These are phyloP conservation scores for Agrochola lota DNA, from an alignment of 2,888 invertebrate species.

Conservation along the genomic window DNA sequence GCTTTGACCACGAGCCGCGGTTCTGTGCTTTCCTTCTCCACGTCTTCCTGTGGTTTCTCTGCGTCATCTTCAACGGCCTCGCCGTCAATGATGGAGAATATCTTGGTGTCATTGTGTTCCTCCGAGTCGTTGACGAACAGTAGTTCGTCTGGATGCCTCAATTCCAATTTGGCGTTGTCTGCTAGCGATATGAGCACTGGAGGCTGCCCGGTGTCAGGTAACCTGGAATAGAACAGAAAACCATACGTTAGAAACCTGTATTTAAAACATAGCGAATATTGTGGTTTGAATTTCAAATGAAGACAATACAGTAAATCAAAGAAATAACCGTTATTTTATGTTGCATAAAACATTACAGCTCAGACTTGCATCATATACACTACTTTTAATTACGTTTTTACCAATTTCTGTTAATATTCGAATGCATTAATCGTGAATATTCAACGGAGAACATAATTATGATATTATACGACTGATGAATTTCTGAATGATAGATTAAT, in stretches of 20 bases:
- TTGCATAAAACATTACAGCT: slow-evolving; percentile 20
- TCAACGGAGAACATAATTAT: slow-evolving; percentile 26
- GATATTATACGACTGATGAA: too few relatives aligned
- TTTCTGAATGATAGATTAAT: too few relatives aligned
- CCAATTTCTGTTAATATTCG: slow-evolving; percentile 20
- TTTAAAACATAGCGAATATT: too few relatives aligned
- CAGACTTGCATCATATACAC: slow-evolving; percentile 23
- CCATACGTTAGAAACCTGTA: not conserved
- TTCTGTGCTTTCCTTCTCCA: slow-evolving; percentile 81
- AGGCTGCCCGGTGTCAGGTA: slow-evolving; percentile 92
- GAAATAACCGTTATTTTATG: not conserved
- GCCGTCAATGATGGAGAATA: slow-evolving; percentile 81
- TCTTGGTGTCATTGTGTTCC: slow-evolving; percentile 85
- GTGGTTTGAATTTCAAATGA: too few relatives aligned
- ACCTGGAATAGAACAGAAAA: slow-evolving; percentile 84
- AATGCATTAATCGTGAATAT: slow-evolving; percentile 24
- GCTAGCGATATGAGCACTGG: slow-evolving; percentile 91
- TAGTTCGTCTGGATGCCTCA: slow-evolving; percentile 90
- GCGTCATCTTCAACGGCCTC: slow-evolving; percentile 75
- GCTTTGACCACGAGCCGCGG: slow-evolving; percentile 85
- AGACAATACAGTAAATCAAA: slow-evolving; percentile 15
- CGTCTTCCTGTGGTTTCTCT: slow-evolving; percentile 70
- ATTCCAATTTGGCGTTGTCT: slow-evolving; percentile 91
- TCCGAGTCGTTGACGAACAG: slow-evolving; percentile 87
- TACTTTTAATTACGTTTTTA: slow-evolving; percentile 9